These are phyloP conservation scores for Callipepla californica DNA, from an alignment of 2,113 vertebrate genomes.

Conservation along the genomic window DNA sequence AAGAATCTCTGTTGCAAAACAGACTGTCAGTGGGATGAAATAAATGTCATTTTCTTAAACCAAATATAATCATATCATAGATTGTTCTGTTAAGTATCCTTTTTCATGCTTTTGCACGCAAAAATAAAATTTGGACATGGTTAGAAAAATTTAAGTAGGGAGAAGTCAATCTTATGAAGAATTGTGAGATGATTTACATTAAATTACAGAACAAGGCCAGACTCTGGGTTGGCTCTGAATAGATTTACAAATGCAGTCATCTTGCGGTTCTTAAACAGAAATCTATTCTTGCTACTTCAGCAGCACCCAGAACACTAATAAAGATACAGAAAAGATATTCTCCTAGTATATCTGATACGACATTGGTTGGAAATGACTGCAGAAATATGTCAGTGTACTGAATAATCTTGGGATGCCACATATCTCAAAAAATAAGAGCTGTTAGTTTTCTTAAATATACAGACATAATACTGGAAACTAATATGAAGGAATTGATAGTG, in stretches of 20 bases:
- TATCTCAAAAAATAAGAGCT: not conserved
- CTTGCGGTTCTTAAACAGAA: not conserved
- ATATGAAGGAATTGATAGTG: not conserved
- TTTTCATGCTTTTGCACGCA: not conserved
- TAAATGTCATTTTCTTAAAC: not conserved
- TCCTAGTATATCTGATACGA: not conserved
- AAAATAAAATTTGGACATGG: not conserved
- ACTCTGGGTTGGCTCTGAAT: not conserved
- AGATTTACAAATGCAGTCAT: not conserved
- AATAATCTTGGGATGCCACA: not conserved
- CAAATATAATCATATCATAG: not conserved
- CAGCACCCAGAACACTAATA: not conserved
- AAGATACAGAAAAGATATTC: not conserved
- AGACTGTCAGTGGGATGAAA: not conserved
- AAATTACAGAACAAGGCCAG: constrained; percentile 5
- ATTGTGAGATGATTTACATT: not conserved
- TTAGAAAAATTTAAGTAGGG: not conserved
- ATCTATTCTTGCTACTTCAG: not conserved
- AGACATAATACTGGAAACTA: not conserved
- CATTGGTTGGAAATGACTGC: not conserved
- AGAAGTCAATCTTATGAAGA: constrained; percentile 20
- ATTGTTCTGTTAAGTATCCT: not conserved
- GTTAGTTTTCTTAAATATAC: not conserved
- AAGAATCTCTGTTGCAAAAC: not conserved
- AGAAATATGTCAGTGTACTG: not conserved